Evolutionary conservation across 1,140 invertebrate genomes (phyloP).

Genomic region (Lasioglossum baleicum): DNA sequence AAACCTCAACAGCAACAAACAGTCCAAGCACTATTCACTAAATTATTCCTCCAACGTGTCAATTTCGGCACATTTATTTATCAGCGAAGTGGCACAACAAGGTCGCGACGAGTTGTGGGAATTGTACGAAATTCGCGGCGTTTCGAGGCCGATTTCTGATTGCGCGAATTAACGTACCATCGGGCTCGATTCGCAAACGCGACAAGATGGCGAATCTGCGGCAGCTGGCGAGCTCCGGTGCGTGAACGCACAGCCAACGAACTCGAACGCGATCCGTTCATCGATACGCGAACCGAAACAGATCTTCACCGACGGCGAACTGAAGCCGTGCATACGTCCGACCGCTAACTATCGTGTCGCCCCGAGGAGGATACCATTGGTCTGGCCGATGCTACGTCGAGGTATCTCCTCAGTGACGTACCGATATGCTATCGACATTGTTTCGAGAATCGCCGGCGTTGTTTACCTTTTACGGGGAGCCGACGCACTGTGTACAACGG

Average conservation of each 20-base stretch:
- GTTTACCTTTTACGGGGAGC: neutral
- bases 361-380: neutral
- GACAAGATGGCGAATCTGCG: neutral
- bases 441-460: neutral
- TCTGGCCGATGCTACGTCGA: constrained; percentile 16
- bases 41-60: too few relatives aligned
- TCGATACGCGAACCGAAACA: constrained; percentile 17
- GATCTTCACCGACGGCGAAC: constrained; percentile 11
- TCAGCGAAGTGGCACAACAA: too few relatives aligned
- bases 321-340: constrained; percentile 42
- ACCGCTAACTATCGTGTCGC: constrained; percentile 28
- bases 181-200: neutral
- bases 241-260: neutral
- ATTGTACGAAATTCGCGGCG: neutral
- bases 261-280: neutral
- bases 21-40: too few relatives aligned
- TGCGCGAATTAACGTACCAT: neutral
- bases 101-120: too few relatives aligned
- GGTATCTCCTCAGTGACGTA: constrained; percentile 38
- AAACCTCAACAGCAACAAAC: too few relatives aligned
- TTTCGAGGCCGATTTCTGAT: neutral
- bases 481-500: too few relatives aligned
- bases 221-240: neutral
- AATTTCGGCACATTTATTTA: too few relatives aligned
- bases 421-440: neutral